phyloP scores from a whole-genome alignment of 2,113 vertebrate species.

The Panurus biarmicus region DNA sequence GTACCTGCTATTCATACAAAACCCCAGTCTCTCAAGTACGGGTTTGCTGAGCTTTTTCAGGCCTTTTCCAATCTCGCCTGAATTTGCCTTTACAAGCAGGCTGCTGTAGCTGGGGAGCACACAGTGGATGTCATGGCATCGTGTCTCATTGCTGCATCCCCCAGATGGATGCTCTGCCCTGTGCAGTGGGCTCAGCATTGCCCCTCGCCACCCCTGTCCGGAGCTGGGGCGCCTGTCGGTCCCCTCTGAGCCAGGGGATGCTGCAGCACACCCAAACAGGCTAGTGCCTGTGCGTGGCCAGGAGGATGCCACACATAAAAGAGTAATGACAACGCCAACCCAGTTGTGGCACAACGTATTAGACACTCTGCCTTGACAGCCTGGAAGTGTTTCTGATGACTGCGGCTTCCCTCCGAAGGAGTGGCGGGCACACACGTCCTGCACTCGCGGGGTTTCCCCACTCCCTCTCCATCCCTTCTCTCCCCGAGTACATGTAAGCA shows the following conservation, averaged over 20 bases:
- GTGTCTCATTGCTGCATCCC: neutral
- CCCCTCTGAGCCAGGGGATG: accelerated
- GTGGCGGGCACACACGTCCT: accelerated
- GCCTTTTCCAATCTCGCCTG: neutral
- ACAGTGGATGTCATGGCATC: accelerated
- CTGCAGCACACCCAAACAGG: neutral
- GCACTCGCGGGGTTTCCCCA: neutral
- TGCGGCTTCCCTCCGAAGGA: neutral
- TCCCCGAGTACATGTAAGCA: accelerated
- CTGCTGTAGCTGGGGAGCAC: neutral
- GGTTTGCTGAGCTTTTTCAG: neutral
- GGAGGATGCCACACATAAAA: neutral
- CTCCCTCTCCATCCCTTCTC: neutral
- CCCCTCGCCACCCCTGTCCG: neutral
- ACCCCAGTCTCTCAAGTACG: neutral
- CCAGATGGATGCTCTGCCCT: accelerated
- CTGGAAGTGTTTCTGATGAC: neutral
- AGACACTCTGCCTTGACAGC: neutral
- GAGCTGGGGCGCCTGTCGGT: accelerated
- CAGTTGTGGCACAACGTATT: neutral
- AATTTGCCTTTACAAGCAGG: neutral
- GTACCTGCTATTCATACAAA: neutral
- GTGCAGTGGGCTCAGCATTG: accelerated
- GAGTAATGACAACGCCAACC: neutral
- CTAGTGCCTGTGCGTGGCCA: accelerated